A percentile compares a stretch with the other conserved stretches of the same genome.
These are phyloP conservation scores for Mystacornis crossleyi DNA, from an alignment of 2,113 vertebrate species.

Conservation along the genomic window DNA sequence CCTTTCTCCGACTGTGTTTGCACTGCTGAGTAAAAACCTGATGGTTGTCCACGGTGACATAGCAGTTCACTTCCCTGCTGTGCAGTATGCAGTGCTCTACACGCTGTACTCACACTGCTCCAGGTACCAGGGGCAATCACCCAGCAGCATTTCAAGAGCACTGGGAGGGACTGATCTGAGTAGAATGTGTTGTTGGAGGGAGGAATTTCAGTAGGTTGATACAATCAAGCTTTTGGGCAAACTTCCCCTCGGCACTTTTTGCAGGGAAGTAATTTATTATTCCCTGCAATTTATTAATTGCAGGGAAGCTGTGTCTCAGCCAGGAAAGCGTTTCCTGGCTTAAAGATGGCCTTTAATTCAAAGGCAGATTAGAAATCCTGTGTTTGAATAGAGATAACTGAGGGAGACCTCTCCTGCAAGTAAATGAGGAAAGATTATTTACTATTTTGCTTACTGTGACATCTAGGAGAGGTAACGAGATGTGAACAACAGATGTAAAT, in stretches of 20 bases:
- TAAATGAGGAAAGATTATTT: not conserved
- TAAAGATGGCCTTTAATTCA: not conserved
- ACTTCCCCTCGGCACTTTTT: too few relatives aligned
- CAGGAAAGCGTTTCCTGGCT: not conserved
- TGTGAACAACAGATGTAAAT: not conserved
- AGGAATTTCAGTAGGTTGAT: not conserved
- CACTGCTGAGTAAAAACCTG: conserved; percentile 94
- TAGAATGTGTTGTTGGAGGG: not conserved
- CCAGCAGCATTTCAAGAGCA: not conserved
- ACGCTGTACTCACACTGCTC: conserved; percentile 97
- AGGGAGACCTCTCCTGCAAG: not conserved
- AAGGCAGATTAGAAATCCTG: not conserved
- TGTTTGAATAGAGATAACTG: not conserved
- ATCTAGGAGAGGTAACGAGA: not conserved
- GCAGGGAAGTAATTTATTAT: too few relatives aligned
- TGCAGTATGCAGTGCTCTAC: conserved; percentile 94
- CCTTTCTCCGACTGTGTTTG: conserved; percentile 94
- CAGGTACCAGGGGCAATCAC: conserved; percentile 77
- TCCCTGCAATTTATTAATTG: too few relatives aligned
- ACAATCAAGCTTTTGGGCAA: not conserved
- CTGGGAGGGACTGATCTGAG: not conserved
- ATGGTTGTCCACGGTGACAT: conserved; percentile 90
- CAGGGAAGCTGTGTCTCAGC: not conserved
- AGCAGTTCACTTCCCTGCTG: conserved; percentile 89
- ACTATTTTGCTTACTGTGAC: not conserved